These are phyloP conservation scores for Benthochromis sp. DNA, from an alignment of 2,113 vertebrate species.

Conservation along the genomic window DNA sequence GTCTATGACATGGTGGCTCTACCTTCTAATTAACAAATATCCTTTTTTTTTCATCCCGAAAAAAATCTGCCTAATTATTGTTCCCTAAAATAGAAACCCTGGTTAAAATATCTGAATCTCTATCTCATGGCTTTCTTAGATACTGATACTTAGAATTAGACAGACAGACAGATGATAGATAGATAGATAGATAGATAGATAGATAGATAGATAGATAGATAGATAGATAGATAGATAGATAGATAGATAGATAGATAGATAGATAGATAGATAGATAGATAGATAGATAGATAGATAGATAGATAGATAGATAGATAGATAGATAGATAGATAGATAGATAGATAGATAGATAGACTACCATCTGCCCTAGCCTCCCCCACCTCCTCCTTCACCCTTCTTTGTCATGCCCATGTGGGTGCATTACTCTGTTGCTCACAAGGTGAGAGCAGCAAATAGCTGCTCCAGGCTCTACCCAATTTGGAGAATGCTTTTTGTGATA, in stretches of 20 bases:
- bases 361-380: neutral
- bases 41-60: neutral
- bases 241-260: neutral
- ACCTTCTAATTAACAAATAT: neutral
- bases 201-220: neutral
- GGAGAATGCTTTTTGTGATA: slow-evolving; percentile 38
- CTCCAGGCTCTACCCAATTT: slow-evolving; percentile 31
- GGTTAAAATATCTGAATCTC: neutral
- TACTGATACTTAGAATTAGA: neutral
- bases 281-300: no score
- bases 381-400: slow-evolving; percentile 1
- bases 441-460: slow-evolving; percentile 52
- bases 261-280: neutral
- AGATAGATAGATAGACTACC: neutral
- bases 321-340: neutral
- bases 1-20: neutral
- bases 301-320: neutral
- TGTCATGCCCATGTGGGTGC: slow-evolving; percentile 4
- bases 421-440: slow-evolving; percentile 27
- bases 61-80: neutral
- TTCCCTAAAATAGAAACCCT: neutral
- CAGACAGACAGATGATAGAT: neutral
- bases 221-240: neutral
- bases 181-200: neutral
- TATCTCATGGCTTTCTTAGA: neutral